Base-by-base conservation (phyloP, 2,797 vertebrate genomes). In the Manis pentadactyla region DNA sequence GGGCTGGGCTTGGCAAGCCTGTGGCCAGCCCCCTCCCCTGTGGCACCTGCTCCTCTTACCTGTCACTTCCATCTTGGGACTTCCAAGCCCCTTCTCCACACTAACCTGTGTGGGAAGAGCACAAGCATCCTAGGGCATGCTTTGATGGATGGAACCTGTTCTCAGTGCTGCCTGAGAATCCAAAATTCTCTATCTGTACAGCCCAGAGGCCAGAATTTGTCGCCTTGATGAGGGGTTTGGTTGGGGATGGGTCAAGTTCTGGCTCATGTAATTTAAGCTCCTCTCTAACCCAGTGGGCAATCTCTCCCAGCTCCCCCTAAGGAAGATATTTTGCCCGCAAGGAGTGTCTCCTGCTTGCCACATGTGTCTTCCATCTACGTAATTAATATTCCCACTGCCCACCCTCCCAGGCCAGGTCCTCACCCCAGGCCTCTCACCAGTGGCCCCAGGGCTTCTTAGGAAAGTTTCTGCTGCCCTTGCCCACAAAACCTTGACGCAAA, bases 251-350 rank as follows among this genome's bases (percentile, higher is more conserved):
- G n/a, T 79, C 6, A 86, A 34, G 69, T 87, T 51, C 59, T 57
- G 63, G 82, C 46, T 51, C 53, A 9, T 0, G 0, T 34, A 31
- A 49, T 91, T 82, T 42, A 46, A 57, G 29, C 39, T 92, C 64
- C 17, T 84, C 89, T 77, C 57, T 82, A 82, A 94, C 82, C 55
- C 19, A 66, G 57, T 74, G 49, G 73, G 64, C 71, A 90, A 78
- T 88, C 51, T 74, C 27, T 73, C 53, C 63, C 12, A 14, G 25
- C 34, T 55, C 29, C 31, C 7, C 23, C 14, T 15, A 6, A 0
- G 31, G 31, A 77, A 66, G 74, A 21, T 42, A 27, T 73, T 94
- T 90, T 94, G 75, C 55, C n/a, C 46, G 42, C 55, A 73, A 77
- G 66, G n/a, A 61, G 66, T 57, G 46, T 79, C 59, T 93, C 21